A percentile compares a stretch with the other conserved stretches of the same genome.
Evolutionary conservation across 2,888 invertebrate species (phyloP).

Genomic region (Callimorpha dominula): DNA sequence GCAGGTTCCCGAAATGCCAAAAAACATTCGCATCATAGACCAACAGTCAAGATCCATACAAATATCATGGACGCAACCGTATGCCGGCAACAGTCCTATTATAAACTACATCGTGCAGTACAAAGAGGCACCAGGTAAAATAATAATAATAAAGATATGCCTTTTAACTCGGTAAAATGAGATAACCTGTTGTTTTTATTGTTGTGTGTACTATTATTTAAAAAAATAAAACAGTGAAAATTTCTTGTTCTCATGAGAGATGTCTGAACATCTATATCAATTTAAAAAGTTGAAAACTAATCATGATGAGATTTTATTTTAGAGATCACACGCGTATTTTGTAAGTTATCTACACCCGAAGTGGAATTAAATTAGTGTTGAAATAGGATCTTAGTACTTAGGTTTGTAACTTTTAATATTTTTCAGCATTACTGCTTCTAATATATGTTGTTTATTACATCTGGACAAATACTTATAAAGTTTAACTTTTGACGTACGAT

Average conservation of each 20-base stretch:
- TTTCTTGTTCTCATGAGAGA: background rate
- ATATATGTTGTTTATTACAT: too few species aligned
- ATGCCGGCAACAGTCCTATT: slow-evolving; percentile 95
- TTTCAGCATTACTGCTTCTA: too few species aligned
- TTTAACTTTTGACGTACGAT: too few species aligned
- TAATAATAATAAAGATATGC: background rate
- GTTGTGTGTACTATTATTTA: background rate
- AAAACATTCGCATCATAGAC: slow-evolving; percentile 94
- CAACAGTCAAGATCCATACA: slow-evolving; percentile 94
- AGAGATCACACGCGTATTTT: background rate
- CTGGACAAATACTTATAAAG: too few species aligned
- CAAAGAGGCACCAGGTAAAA: slow-evolving; percentile 92
- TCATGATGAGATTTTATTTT: background rate
- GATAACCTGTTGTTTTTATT: background rate
- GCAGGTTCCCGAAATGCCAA: slow-evolving; percentile 95
- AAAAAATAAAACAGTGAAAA: background rate
- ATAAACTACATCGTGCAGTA: slow-evolving; percentile 96
- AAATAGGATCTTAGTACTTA: too few species aligned
- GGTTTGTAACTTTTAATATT: too few species aligned
- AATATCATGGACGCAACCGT: slow-evolving; percentile 96
- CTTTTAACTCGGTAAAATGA: background rate
- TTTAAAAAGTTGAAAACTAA: background rate
- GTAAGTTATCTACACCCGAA: background rate
- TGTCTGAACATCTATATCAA: background rate
- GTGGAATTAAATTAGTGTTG: background rate